These are phyloP conservation scores for Miichthys miiuy DNA, from an alignment of 2,797 vertebrate genomes.

Conservation along the genomic window DNA sequence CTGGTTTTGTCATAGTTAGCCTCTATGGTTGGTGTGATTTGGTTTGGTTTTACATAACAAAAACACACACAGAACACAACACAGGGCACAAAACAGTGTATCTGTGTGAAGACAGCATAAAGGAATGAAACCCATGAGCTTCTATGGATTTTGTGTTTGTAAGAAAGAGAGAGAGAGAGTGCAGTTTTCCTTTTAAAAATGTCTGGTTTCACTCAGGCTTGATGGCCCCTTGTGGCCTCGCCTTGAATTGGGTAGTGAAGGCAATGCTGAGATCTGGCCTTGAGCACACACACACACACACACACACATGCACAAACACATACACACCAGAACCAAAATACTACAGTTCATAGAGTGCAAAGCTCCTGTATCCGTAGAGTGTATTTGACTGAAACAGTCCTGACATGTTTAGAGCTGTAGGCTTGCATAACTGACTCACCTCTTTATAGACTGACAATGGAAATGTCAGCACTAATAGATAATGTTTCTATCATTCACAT, in stretches of 20 bases:
- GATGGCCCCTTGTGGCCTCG: slow-evolving; percentile 58
- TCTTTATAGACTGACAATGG: slow-evolving; percentile 31
- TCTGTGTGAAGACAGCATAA: neutral
- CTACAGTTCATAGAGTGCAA: slow-evolving; percentile 50
- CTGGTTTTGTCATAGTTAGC: slow-evolving; percentile 38
- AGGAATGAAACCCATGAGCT: neutral
- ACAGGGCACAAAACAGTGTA: neutral
- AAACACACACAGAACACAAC: neutral
- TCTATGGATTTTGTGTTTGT: slow-evolving; percentile 30
- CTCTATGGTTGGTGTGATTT: slow-evolving; percentile 2
- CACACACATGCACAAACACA: slow-evolving; percentile 4
- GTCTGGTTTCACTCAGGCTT: slow-evolving; percentile 65
- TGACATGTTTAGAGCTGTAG: slow-evolving; percentile 71
- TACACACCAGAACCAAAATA: slow-evolving; percentile 33
- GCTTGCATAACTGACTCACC: slow-evolving; percentile 50
- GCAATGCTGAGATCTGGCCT: slow-evolving; percentile 40
- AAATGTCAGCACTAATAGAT: slow-evolving; percentile 17
- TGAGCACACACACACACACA: slow-evolving; percentile 31
- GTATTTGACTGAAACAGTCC: slow-evolving; percentile 56
- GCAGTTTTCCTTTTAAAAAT: slow-evolving; percentile 54
- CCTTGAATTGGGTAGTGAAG: slow-evolving; percentile 38
- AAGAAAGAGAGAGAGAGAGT: slow-evolving; percentile 11
- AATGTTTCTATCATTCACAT: slow-evolving; percentile 28
- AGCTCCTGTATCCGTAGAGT: slow-evolving; percentile 41
- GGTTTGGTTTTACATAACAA: slow-evolving; percentile 19